Evolutionary conservation across 2,797 vertebrate genomes (phyloP).

Genomic region (Melopsittacus undulatus): DNA sequence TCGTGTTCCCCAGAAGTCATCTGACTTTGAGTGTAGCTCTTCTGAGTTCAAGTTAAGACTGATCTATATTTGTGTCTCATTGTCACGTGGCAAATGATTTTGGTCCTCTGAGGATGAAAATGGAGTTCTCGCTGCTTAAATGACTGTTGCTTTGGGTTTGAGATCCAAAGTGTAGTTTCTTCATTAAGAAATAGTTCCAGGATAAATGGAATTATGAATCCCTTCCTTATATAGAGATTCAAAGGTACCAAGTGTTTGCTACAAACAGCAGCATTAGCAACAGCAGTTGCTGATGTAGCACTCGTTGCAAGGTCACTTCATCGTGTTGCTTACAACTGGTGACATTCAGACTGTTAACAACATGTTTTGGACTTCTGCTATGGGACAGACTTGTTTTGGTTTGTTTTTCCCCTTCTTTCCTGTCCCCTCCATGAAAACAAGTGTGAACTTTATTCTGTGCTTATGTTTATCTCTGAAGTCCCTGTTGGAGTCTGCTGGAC

Average conservation of each 20-base stretch:
- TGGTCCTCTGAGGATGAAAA: background rate
- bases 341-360: background rate
- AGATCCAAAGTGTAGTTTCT: background rate
- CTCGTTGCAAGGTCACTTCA: background rate
- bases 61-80: slow-evolving; percentile 13
- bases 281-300: background rate
- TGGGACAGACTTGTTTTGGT: background rate
- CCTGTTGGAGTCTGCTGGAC: background rate
- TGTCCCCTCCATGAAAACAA: background rate
- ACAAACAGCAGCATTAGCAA: background rate
- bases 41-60: background rate
- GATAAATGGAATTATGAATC: background rate
- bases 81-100: background rate
- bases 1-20: slow-evolving; percentile 17
- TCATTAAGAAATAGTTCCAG: background rate
- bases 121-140: background rate
- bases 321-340: background rate
- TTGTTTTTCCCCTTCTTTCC: background rate
- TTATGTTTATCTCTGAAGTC: background rate
- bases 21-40: background rate
- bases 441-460: background rate
- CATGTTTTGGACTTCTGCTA: background rate
- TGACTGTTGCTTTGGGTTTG: background rate
- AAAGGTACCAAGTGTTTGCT: background rate
- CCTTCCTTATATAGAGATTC: background rate